Percentiles rank a stretch among this genome's conserved stretches.
phyloP scores from a whole-genome alignment of 2,888 invertebrate genomes.

The Drosophila anomalata region DNA sequence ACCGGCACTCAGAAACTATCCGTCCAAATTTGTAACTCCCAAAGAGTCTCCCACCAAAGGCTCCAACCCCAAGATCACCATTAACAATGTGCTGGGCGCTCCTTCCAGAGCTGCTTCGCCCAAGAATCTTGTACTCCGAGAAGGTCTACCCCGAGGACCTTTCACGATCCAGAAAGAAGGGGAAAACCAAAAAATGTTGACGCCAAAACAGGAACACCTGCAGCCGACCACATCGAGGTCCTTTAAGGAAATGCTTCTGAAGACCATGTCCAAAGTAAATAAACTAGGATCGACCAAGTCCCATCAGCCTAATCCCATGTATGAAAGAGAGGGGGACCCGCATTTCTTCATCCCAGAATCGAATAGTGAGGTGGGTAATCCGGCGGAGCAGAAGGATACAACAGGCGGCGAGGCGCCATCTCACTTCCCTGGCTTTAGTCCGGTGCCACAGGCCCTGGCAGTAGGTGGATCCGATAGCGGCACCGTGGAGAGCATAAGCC shows the following conservation, averaged over 20 bases:
- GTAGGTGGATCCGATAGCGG: slow-evolving; percentile 82
- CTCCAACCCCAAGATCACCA: background rate
- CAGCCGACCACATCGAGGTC: background rate
- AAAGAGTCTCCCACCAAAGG: background rate
- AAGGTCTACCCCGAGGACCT: background rate
- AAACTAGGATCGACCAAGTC: background rate
- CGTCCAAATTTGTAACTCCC: background rate
- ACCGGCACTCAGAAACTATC: background rate
- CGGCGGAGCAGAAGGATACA: background rate
- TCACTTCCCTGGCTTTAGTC: slow-evolving; percentile 76
- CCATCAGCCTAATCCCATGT: background rate
- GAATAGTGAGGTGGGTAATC: background rate
- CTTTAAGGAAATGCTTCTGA: background rate
- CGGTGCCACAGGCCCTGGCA: slow-evolving; percentile 70
- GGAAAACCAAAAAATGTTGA: background rate
- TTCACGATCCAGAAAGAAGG: background rate
- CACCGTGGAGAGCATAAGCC: slow-evolving; percentile 77
- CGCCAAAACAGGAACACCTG: background rate
- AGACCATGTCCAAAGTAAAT: background rate
- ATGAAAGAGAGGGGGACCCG: background rate
- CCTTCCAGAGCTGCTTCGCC: background rate
- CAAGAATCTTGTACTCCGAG: background rate
- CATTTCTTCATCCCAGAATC: background rate
- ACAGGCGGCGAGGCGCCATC: no score
- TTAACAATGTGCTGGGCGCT: background rate